Percentiles rank a stretch among this genome's conserved stretches.
These are phyloP conservation scores for Spinus pinus DNA, from an alignment of 2,797 vertebrate species.

Conservation along the genomic window DNA sequence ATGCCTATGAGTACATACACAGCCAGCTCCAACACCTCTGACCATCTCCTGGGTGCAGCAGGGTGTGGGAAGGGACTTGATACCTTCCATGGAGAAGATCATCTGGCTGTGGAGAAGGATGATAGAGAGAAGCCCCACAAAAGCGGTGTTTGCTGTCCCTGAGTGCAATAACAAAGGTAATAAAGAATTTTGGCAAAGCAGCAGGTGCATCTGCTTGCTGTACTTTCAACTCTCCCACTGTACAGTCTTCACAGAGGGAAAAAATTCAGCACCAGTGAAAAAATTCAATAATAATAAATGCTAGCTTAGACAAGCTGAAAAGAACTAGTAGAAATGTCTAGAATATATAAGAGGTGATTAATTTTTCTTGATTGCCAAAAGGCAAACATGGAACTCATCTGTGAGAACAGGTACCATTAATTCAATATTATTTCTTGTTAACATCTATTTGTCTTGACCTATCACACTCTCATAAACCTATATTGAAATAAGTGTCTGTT, in stretches of 20 bases:
- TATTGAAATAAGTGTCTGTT: background rate
- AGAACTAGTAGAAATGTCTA: background rate
- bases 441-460: background rate
- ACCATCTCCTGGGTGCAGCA: background rate
- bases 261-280: background rate
- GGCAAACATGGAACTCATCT: background rate
- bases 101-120: background rate
- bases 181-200: background rate
- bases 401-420: background rate
- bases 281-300: background rate
- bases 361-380: background rate
- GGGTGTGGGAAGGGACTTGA: background rate
- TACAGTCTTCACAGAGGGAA: background rate
- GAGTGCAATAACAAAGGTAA: background rate
- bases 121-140: background rate
- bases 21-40: background rate
- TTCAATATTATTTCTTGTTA: background rate
- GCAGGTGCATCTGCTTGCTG: background rate
- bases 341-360: background rate
- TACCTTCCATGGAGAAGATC: accelerated
- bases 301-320: background rate
- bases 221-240: background rate
- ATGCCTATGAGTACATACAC: background rate
- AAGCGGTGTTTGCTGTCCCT: background rate
- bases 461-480: background rate